Base-by-base conservation (phyloP, 2,888 invertebrate species). In the Eristalinus sepulchralis region DNA sequence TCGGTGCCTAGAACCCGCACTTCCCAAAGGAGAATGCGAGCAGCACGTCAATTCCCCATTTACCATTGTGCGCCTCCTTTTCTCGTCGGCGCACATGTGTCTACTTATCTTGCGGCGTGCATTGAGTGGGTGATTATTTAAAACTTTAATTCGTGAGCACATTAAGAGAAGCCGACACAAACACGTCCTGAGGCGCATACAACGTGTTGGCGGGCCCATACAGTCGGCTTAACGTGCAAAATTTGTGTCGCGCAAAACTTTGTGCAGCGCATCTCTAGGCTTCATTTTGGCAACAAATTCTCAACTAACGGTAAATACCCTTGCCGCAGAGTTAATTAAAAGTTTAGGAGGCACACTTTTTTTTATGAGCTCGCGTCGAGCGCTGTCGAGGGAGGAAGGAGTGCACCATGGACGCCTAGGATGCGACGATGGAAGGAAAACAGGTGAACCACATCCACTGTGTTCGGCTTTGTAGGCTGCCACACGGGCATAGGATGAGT, bases 121-220 rank as follows among this genome's bases (percentile, higher is more conserved):
- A 72, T 73, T 72, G 67, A 68, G 80, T 75, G 73, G 80, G 70
- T 84, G 79, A 84, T 76, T 79, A 84, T 75, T 80, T 71, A 57
- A 53, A 66, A 84, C 71, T 79, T 83, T 79, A 79, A 80, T 84
- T 79, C 68, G 31, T 64, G 79, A 75, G 39, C 62, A 66, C 9
- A 75, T 27, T 47, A 34, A 60, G 22, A 10, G 36, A 63, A n/a
- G n/a, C 13, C 34, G 60, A 72, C 39, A 64, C 39, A 9, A 9
- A 31, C 36, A 31, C 36, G 47, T 68, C 72, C 62, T 72, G n/a
- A 55, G 60, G 67, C 34, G 34, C 68, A 59, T 53, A 66, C 39
- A 71, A 27, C 34, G 17, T 63, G 33, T 24, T 11, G 57, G 6
- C 24, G 57, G 22, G 22, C 11, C 31, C 62, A 73, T 55, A 39